These are phyloP conservation scores for Danaus melanippus DNA, from an alignment of 1,140 invertebrate species.

Conservation along the genomic window DNA sequence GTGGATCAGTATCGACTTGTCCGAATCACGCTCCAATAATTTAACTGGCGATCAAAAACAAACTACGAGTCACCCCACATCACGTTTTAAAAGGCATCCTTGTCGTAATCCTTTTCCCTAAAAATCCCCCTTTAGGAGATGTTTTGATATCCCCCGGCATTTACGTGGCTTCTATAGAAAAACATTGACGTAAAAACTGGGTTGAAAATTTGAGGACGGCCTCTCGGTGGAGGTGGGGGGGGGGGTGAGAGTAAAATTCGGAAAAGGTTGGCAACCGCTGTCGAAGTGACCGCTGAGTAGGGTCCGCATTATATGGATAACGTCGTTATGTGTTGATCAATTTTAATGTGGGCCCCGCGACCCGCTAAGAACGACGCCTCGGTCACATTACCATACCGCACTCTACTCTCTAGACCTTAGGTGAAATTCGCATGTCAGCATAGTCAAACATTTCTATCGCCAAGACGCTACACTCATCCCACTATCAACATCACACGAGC, in stretches of 20 bases:
- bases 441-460: no score
- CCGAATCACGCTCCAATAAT: constrained; percentile 20
- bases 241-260: constrained; percentile 37
- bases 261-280: constrained; percentile 59
- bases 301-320: constrained; percentile 68
- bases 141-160: constrained; percentile 65
- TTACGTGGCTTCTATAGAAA: constrained; percentile 63
- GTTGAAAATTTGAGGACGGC: constrained; percentile 35
- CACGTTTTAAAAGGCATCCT: constrained; percentile 37
- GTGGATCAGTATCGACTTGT: constrained; percentile 15
- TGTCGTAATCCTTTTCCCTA: constrained; percentile 57
- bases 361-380: no score
- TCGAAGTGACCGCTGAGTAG: constrained; percentile 70
- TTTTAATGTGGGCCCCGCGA: constrained; percentile 49
- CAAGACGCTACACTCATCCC: no score
- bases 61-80: constrained; percentile 42
- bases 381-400: no score
- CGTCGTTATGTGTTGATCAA: constrained; percentile 71
- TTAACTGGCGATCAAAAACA: constrained; percentile 23
- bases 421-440: no score
- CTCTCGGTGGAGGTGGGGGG: neutral
- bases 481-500: no score
- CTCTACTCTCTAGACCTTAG: no score
- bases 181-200: constrained; percentile 70
- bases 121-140: constrained; percentile 56